Base-by-base conservation (phyloP, 2,888 invertebrate species). In the Polietes domitor region DNA sequence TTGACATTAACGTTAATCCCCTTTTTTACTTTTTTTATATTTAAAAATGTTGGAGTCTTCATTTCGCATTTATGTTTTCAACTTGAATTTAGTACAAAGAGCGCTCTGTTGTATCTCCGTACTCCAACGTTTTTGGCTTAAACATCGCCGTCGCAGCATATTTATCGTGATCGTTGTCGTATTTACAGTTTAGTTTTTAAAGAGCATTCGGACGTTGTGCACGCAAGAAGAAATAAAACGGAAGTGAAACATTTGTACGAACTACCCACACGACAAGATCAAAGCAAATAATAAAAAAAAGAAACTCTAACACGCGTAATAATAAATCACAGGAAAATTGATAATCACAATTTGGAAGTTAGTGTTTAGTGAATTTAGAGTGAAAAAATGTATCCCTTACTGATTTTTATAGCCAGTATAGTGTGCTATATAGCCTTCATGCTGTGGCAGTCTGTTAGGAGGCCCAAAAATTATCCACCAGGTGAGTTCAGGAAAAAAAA, bases 381-480 rank as follows among this genome's bases (percentile, higher is more conserved):
- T 5, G 9, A 43, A 0, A 82, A 85, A 55, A 90, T 91, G 90
- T 87, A 88, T 85, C 86, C 85, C 55, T 83, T 91, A 68, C 84
- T 89, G 75, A 86, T 90, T 85, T 80, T 90, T 28, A 81, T 87
- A 15, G 77, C 85, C 0, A 77, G 86, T 47, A 41, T 90, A 17
- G 72, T 90, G 72, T 88, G 87, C 4, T 88, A 83, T 74, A 41
- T 89, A 10, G 76, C 89, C 15, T 89, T 88, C 85, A 87, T 87
- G 65, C 58, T 91, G 37, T 65, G 89, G 1, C 87, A 80, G 19
- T 90, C 90, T 1, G 83, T 87, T 17, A 87, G 86, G 65, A 87
- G 91, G 7, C 91, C 91, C 0, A 82, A 82, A 53, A 90, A 91
- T 78, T 91, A 89, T 87, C 91, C 91, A 32, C 91, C 91, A 86